These are phyloP conservation scores for Antrozous pallidus DNA, from an alignment of 2,797 vertebrate species.

Conservation along the genomic window DNA sequence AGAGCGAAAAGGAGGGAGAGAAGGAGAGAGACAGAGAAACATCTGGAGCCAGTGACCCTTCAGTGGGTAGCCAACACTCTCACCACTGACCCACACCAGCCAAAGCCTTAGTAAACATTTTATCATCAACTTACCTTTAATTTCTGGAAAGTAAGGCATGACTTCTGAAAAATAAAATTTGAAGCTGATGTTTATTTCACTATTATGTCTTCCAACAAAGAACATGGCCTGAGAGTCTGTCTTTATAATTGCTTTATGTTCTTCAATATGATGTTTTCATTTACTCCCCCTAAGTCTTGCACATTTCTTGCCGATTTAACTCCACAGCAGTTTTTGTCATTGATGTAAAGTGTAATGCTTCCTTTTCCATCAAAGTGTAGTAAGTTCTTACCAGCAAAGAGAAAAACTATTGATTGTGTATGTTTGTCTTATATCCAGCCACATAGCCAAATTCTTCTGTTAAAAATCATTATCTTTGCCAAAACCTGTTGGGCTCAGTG, in stretches of 20 bases:
- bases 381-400: not conserved
- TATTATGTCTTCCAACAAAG: not conserved
- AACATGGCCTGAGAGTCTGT: not conserved
- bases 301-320: not conserved
- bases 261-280: not conserved
- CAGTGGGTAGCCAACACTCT: not conserved
- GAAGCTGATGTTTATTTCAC: not conserved
- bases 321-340: not conserved
- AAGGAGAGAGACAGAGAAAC: not conserved
- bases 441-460: not conserved
- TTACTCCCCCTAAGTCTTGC: not conserved
- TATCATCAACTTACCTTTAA: constrained; percentile 43
- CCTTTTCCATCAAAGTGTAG: not conserved
- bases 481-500: too few relatives aligned
- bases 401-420: not conserved
- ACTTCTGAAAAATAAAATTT: constrained; percentile 58
- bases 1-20: not conserved
- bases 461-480: too few relatives aligned
- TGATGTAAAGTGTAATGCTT: not conserved
- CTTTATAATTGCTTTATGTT: not conserved
- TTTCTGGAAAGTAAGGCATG: not conserved
- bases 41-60: not conserved
- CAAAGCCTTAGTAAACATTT: not conserved
- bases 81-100: not conserved
- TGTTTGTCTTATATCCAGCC: not conserved